Percentiles rank a stretch among this genome's conserved stretches.
Evolutionary conservation across 2,888 invertebrate genomes (phyloP).

Genomic region (Theristus sp.): DNA sequence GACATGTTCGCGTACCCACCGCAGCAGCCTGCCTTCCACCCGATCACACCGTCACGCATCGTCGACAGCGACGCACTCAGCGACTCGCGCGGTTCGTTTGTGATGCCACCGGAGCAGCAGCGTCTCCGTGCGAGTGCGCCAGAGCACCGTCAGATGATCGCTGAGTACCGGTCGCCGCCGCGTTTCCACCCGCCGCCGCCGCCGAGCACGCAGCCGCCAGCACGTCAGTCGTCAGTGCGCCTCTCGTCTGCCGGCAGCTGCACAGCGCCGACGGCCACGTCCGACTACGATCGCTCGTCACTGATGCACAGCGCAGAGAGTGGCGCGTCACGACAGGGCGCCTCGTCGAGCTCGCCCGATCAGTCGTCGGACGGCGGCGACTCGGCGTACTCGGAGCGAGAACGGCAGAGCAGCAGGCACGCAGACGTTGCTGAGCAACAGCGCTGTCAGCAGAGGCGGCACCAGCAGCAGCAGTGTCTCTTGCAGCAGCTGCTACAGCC

Average conservation of each 20-base stretch:
- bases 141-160: too few relatives aligned
- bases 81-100: neutral
- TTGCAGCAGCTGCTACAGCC: too few relatives aligned
- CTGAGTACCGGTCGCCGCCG: too few relatives aligned
- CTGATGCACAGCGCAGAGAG: too few relatives aligned
- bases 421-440: neutral
- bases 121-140: too few relatives aligned
- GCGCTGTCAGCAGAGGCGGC: neutral
- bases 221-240: neutral
- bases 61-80: too few relatives aligned
- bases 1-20: neutral
- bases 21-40: neutral
- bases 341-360: neutral
- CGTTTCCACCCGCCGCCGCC: neutral
- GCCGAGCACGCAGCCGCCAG: neutral
- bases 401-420: too few relatives aligned
- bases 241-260: too few relatives aligned
- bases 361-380: neutral
- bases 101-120: neutral
- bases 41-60: too few relatives aligned
- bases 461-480: neutral
- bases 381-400: neutral
- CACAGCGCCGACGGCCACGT: neutral
- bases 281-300: neutral
- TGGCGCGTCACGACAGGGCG: too few relatives aligned